Evolutionary conservation across 2,888 invertebrate species (phyloP).

Genomic region (Hylaea fasciaria): DNA sequence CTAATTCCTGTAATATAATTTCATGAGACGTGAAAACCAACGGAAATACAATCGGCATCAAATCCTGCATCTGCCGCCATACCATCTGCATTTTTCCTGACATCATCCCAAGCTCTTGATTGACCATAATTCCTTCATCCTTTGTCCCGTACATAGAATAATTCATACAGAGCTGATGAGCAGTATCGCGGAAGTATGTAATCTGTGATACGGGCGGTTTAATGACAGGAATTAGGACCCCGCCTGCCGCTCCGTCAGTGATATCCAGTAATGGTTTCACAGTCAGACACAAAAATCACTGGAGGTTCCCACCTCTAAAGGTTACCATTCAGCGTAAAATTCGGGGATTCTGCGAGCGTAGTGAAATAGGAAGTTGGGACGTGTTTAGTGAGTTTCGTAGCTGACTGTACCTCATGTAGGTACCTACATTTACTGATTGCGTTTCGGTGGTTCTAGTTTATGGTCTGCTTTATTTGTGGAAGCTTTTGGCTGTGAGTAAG

Average conservation of each 20-base stretch:
- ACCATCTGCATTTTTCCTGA: constrained; percentile 17
- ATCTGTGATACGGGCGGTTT: constrained; percentile 77
- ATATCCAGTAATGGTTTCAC: constrained; percentile 22
- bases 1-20: neutral
- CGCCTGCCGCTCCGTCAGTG: constrained; percentile 37
- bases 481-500: too few species aligned
- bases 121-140: constrained; percentile 39
- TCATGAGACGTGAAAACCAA: too few species aligned
- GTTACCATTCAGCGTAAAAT: too few species aligned
- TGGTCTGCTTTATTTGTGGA: neutral
- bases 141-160: constrained; percentile 40
- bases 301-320: too few species aligned
- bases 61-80: constrained; percentile 1
- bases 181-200: constrained; percentile 69
- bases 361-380: too few species aligned
- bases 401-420: neutral
- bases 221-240: constrained; percentile 71
- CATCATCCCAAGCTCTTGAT: constrained; percentile 21
- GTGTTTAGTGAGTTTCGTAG: neutral
- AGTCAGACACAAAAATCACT: too few species aligned
- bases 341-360: too few species aligned
- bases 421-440: constrained; percentile 13
- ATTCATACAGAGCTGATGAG: constrained; percentile 44
- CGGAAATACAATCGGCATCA: neutral
- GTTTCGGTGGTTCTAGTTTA: constrained; percentile 10